Conservation (phyloP, 2,113 vertebrate genomes). For the Colinus virginianus region DNA sequence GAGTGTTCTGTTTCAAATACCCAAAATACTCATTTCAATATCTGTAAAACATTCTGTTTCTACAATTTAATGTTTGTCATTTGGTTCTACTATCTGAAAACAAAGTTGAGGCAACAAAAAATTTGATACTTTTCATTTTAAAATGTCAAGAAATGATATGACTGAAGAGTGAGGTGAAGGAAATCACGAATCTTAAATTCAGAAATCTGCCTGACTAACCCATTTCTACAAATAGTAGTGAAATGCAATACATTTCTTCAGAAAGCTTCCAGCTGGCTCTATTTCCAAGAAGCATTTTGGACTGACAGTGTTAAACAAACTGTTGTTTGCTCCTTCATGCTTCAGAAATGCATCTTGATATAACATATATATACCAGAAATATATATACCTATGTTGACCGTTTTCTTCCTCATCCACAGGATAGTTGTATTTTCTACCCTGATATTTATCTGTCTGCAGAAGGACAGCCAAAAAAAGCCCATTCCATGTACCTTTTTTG, state of each 20-base stretch:
- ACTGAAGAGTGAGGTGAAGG: not conserved
- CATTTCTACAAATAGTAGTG: conserved; percentile 23
- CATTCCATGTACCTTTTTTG: not conserved
- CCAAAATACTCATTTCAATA: not conserved
- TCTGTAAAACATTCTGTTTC: not conserved
- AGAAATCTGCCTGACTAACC: conserved; percentile 29
- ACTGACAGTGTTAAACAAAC: not conserved
- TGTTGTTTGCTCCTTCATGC: not conserved
- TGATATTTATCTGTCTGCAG: not conserved
- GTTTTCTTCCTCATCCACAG: not conserved
- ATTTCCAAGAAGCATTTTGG: not conserved
- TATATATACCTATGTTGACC: not conserved
- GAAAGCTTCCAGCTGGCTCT: conserved; percentile 36
- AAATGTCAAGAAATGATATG: not conserved
- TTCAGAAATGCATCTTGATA: not conserved
- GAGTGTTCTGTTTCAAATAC: not conserved
- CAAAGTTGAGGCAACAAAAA: conserved; percentile 1
- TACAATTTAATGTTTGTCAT: not conserved
- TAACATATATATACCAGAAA: not conserved
- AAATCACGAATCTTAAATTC: conserved; percentile 12
- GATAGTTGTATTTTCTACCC: not conserved
- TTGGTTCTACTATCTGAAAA: conserved; percentile 11
- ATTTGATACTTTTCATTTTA: not conserved
- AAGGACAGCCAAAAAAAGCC: not conserved
- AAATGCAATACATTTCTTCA: not conserved